Evolutionary conservation across 2,113 vertebrate species (phyloP), one percentile per base, ranked within the genome.

Genomic region (Ageneiosus marmoratus): DNA sequence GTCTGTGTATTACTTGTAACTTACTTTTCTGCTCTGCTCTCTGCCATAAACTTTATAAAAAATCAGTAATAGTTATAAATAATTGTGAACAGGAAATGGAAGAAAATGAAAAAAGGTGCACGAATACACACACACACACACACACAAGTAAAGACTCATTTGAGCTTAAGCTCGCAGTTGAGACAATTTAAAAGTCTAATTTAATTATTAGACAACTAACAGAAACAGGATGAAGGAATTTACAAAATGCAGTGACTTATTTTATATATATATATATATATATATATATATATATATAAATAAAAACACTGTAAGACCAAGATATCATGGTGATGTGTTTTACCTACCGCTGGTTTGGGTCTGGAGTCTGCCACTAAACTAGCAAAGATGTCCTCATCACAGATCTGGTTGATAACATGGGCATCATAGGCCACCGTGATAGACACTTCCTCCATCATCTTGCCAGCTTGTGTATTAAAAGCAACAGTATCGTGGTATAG

Each of bases 391-490:
- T 99, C 98, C 89, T 99, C 98, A 5, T 98, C 96, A 0, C 86
- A 90, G 70, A 96, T 95, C 88, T 97, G 96, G 87, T 96, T 97
- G 69, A 97, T 96, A 27, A 99, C 95, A 15, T 99, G 97, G 83
- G 98, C 97, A 34, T 99, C 92, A 18, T 99, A 99, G 20, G 98
- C 98, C 90, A 98, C 96, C 89, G 90, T 94, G 84, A 99, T 97
- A 80, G 98, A 98, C 91, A 99, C 88, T 91, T 99, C 98, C 94
- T 99, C 95, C 98, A 99, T 99, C 98, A 99, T 99, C 89, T 90
- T 98, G 93, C 65, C 84, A 48, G 76, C 32, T 53, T 72, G 50
- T n/a, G 58, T 46, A 16, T 41, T 18, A 13, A 18, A n/a, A 22
- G 27, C 11, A 22, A 34, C n/a, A 32, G 63, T 10, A 51, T n/a